phyloP scores from a whole-genome alignment of 2,797 vertebrate genomes.

The Pseudomugil gertrudae region DNA sequence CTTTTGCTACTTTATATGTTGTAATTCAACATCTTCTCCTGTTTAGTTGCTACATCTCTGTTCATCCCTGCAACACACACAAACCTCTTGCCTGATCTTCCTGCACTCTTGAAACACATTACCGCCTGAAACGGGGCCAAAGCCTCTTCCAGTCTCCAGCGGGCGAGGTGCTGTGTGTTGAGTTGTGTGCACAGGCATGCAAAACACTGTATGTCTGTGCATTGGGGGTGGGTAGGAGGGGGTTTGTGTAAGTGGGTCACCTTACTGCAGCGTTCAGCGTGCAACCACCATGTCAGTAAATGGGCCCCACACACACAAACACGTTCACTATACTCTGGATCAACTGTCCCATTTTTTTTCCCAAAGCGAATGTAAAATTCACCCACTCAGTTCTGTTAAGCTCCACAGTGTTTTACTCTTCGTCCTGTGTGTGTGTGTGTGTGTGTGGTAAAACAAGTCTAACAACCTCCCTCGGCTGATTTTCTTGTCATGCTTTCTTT shows the following conservation, averaged over 20 bases:
- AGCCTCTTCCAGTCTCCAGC: slow-evolving; percentile 70
- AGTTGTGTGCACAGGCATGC: slow-evolving; percentile 38
- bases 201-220: slow-evolving; percentile 29
- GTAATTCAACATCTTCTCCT: slow-evolving; percentile 26
- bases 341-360: slow-evolving; percentile 35
- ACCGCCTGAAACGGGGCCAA: slow-evolving; percentile 78
- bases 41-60: slow-evolving; percentile 11
- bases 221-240: slow-evolving; percentile 27
- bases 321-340: slow-evolving; percentile 39
- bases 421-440: no score
- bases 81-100: slow-evolving; percentile 29
- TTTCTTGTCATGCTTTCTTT: slow-evolving; percentile 12
- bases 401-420: slow-evolving; percentile 29
- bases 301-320: slow-evolving; percentile 39
- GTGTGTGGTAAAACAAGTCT: slow-evolving; percentile 17
- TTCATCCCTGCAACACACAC: slow-evolving; percentile 12
- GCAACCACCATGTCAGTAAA: slow-evolving; percentile 62
- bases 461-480: slow-evolving; percentile 10
- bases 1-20: slow-evolving; percentile 6
- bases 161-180: slow-evolving; percentile 59
- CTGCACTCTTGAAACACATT: slow-evolving; percentile 69
- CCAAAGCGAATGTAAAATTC: slow-evolving; percentile 46
- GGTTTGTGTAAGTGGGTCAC: slow-evolving; percentile 82
- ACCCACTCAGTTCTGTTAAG: slow-evolving; percentile 7
- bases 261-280: slow-evolving; percentile 70